Conservation (phyloP, 2,113 vertebrate genomes). For the Pollachius pollachius region DNA sequence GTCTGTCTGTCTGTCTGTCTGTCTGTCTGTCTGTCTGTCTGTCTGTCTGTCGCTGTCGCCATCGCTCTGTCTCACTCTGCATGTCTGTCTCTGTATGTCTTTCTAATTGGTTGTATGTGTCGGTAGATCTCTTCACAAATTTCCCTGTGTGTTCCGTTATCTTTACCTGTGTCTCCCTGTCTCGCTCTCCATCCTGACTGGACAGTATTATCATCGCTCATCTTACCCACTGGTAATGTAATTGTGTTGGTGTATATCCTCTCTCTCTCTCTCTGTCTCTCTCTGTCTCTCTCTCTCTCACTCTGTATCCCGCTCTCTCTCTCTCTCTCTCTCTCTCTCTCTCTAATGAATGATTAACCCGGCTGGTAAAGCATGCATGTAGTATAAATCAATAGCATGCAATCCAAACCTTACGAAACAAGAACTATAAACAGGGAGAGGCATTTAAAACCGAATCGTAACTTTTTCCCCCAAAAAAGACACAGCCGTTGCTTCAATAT, state of each 20-base stretch:
- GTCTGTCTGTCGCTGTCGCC: neutral
- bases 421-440: neutral
- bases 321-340: neutral
- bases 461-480: neutral
- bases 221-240: slow-evolving; percentile 49
- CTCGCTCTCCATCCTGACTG: slow-evolving; percentile 41
- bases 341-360: neutral
- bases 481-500: neutral
- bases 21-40: neutral
- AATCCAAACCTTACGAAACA: no score
- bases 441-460: neutral
- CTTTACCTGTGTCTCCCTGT: neutral
- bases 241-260: slow-evolving; percentile 34
- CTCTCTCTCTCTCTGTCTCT: neutral
- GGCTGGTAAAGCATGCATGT: neutral
- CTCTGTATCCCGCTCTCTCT: neutral
- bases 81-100: neutral
- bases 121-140: no score
- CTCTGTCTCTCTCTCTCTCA: neutral
- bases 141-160: no score
- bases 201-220: slow-evolving; percentile 50
- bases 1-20: neutral
- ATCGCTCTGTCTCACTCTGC: neutral
- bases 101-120: no score
- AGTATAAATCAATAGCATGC: no score